Conservation (phyloP, 2,797 vertebrate genomes). For the Tachyglossus aculeatus region DNA sequence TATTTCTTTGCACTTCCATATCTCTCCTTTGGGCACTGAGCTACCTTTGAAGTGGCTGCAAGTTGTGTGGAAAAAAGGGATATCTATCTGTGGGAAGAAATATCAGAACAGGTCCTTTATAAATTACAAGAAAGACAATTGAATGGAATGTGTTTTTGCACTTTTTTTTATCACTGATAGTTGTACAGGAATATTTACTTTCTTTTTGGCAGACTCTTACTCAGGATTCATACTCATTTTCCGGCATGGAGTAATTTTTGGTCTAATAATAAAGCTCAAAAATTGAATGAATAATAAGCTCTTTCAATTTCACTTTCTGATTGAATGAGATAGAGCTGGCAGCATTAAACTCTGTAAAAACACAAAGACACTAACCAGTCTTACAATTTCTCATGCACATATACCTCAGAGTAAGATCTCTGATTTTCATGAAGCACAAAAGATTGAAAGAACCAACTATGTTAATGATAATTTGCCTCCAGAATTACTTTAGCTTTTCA, state of each 20-base stretch:
- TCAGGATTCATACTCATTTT: constrained; percentile 22
- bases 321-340: constrained; percentile 22
- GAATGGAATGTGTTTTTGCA: background rate
- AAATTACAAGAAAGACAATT: background rate
- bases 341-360: background rate
- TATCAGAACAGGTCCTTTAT: background rate
- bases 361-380: constrained; percentile 15
- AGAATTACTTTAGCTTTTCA: constrained; percentile 25
- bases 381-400: constrained; percentile 4
- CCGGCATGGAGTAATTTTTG: background rate
- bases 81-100: background rate
- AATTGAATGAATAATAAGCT: constrained; percentile 3
- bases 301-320: constrained; percentile 12
- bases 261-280: background rate
- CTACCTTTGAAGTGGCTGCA: background rate
- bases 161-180: constrained; percentile 10
- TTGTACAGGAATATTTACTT: constrained; percentile 19
- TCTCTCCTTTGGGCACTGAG: background rate
- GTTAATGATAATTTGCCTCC: constrained; percentile 13
- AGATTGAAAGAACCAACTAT: constrained; percentile 21
- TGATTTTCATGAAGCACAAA: constrained; percentile 14
- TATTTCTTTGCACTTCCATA: background rate
- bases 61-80: background rate
- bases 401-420: background rate
- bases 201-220: constrained; percentile 16